Evolutionary conservation across 2,888 invertebrate genomes (phyloP), one percentile per base, ranked within the genome.

Genomic region (Caenorhabditis doughertyi): DNA sequence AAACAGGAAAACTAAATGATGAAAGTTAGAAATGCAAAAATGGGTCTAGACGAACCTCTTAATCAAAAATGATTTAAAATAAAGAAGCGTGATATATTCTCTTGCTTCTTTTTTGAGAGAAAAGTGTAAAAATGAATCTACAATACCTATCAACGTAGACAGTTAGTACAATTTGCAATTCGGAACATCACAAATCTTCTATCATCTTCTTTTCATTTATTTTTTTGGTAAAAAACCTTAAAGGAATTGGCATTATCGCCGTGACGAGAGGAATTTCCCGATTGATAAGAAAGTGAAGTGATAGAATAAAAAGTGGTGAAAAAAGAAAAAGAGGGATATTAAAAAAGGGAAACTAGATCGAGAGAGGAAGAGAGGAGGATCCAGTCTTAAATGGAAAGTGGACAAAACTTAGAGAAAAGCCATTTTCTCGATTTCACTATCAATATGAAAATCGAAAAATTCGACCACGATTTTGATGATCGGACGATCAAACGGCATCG

Each of bases 401-500:
- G 32, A 56, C n/a, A 67, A 29, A 55, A 47, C 44, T 47, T n/a
- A 42, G 42, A 27, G 53, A 53, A 13, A 51, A 65, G n/a, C 44
- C 32, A 47, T 32, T 56, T n/a, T 32, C 49, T 56, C 42, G 44
- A 64, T 73, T 73, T 73, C 72, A 73, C 72, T 73, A 73, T 73
- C 70, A 68, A 8, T 39, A 55, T 55, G 47, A 56, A 70, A 70
- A 70, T 70, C 70, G 55, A 70, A 70, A 70, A 68, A 70, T 47
- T 32, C 25, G 49, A 29, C 44, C 16, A 25, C 3, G 3, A 16
- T 47, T 65, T 65, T 65, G 64, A 51, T 32, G 64, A 47, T 62
- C 23, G 21, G 18, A 55, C 25, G 56, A 67, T 39, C 29, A n/a
- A 39, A 39, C 47, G 55, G 25, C 27, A 35, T 2, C 4, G 58